These are phyloP conservation scores for Drosophila sucinea DNA, from an alignment of 1,140 invertebrate species.

Conservation along the genomic window DNA sequence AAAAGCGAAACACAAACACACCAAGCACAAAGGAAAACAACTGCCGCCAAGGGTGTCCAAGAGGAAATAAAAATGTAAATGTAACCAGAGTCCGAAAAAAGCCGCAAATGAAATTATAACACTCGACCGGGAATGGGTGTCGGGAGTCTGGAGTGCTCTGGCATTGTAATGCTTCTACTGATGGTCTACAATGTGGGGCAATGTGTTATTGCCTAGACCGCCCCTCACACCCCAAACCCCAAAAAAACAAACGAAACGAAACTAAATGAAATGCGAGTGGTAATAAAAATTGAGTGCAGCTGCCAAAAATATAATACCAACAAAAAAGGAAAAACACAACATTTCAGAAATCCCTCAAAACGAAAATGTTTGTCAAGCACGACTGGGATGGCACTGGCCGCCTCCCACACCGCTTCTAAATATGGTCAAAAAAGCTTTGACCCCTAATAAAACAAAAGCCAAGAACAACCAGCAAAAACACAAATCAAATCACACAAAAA, in stretches of 20 bases:
- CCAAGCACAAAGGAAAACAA: conserved; percentile 7
- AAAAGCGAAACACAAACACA: conserved; percentile 15
- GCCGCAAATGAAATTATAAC: conserved; percentile 75
- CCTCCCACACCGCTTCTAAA: neutral
- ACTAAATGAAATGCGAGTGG: conserved; percentile 66
- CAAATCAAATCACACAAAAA: neutral
- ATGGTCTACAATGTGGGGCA: conserved; percentile 11
- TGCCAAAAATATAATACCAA: conserved; percentile 52
- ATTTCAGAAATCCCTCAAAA: conserved; percentile 34
- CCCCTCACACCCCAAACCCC: neutral
- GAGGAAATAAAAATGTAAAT: conserved; percentile 79
- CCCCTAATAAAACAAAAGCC: conserved; percentile 9
- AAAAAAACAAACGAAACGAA: conserved; percentile 4
- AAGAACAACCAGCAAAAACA: neutral
- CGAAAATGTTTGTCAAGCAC: conserved; percentile 69
- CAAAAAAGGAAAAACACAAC: conserved; percentile 29
- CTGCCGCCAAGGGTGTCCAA: conserved; percentile 46
- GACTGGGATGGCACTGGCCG: conserved; percentile 3
- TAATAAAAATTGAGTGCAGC: conserved; percentile 74
- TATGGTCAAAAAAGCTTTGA: conserved; percentile 7
- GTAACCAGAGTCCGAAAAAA: conserved; percentile 55
- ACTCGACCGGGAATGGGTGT: neutral
- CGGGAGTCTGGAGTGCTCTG: conserved; percentile 11
- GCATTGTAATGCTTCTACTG: neutral
- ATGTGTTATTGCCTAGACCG: conserved; percentile 18